phyloP scores from a whole-genome alignment of 2,888 invertebrate genomes.

The Pelosia muscerda region DNA sequence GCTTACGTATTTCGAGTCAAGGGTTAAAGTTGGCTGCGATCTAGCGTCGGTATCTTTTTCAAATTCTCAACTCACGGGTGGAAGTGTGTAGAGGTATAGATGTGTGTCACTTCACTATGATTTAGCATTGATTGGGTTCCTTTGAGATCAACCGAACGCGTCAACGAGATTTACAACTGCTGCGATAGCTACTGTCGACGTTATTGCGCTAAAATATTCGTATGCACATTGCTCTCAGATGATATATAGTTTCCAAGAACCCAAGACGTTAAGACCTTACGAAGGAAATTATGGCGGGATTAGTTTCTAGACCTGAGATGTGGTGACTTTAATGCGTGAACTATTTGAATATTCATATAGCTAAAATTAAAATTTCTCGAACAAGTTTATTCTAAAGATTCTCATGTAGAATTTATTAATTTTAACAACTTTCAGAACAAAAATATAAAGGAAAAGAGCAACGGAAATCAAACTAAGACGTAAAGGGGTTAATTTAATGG shows the following conservation, averaged over 20 bases:
- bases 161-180: slow-evolving; percentile 75
- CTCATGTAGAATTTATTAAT: not conserved
- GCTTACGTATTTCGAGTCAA: slow-evolving; percentile 79
- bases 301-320: slow-evolving; percentile 60
- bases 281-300: slow-evolving; percentile 64
- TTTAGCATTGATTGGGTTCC: slow-evolving; percentile 80
- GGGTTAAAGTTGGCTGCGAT: slow-evolving; percentile 79
- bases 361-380: not conserved
- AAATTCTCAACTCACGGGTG: slow-evolving; percentile 57
- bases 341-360: slow-evolving; percentile 37
- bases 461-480: too few relatives aligned
- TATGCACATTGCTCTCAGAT: slow-evolving; percentile 48
- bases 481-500: too few relatives aligned
- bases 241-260: slow-evolving; percentile 64
- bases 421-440: too few relatives aligned
- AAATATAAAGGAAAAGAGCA: too few relatives aligned
- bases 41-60: slow-evolving; percentile 78
- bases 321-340: slow-evolving; percentile 44
- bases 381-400: not conserved
- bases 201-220: slow-evolving; percentile 64
- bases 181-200: slow-evolving; percentile 69
- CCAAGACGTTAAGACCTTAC: slow-evolving; percentile 60
- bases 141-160: slow-evolving; percentile 69
- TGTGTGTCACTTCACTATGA: slow-evolving; percentile 76
- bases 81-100: slow-evolving; percentile 59